Base-by-base conservation (phyloP, 2,113 vertebrate genomes). In the Globicephala melas region DNA sequence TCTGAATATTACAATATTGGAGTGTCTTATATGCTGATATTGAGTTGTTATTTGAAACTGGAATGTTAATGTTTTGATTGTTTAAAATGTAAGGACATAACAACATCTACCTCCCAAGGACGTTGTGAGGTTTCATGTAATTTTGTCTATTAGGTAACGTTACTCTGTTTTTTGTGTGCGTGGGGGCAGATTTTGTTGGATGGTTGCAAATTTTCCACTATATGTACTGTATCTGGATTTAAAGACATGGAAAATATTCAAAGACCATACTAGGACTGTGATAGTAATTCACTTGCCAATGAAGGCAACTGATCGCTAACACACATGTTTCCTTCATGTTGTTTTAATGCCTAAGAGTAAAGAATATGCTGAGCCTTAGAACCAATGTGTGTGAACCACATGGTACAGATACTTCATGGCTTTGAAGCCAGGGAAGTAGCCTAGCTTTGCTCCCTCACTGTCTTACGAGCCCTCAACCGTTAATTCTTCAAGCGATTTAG, bases 21-120 rank as follows among this genome's bases (percentile, higher is more conserved):
- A 28, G 55, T 92, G 21, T 87, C 55, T 31, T 38, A 60, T 13
- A 53, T 47, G 47, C 25, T 18, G 36, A 28, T 58, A 60, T 1
- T 8, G 41, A 82, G 26, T 28, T 53, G 26, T n/a, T 73, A 33
- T 88, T 81, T 74, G 89, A 96, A 89, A 86, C 55, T n/a, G 53
- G 41, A 93, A 86, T 85, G 41, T 91, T 55, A 55, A 36, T 91
- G 71, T 79, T 80, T 93, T 44, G 67, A 91, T 95, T 94, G 93
- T 91, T 14, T 21, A 85, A 68, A 62, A 79, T 84, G 63, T 80
- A 95, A 94, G 76, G 70, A 60, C 15, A 41, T 55, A 77, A 71
- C 26, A 53, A 15, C 60, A 44, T 91, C 77, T 95, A 92, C 80
- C 58, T 95, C 87, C 26, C 44, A 92, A 83, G 68, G 33, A 63